Evolutionary conservation across 1,140 invertebrate species (phyloP), one percentile per base, ranked within the genome.

Genomic region (Atopsyche davidsoni): DNA sequence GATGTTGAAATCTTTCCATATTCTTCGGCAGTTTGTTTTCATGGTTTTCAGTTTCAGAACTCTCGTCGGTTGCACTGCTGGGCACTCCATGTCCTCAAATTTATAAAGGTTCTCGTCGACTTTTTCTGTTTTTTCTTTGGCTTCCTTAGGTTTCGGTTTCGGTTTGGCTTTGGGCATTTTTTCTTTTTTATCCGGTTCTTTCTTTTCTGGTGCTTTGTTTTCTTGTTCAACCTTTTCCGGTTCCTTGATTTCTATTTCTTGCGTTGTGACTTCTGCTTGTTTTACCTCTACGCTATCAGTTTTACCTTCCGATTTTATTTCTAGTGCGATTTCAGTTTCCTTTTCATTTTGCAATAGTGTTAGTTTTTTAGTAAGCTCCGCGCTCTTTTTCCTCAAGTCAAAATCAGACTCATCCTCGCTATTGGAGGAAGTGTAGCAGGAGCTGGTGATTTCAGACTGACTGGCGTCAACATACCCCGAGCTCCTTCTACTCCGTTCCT

Each of bases 1-100:
- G 31, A 63, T 43, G 58, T 76, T 77, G 59, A 81, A 79, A 19
- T 70, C 60, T 49, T 67, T 65, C 76, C 79, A 85, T 58, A 77
- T 72, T 21, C 58, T 59, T 1, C 60, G 35, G 0, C 64, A 62
- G 39, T 78, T 72, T 35, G 34, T 51, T 22, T 16, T 65, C 44
- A 28, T 62, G 22, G 41, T 18, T 45, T 47, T 46, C 35, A 19
- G 35, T 45, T 21, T 21, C 16, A n/a, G 13, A 10, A 17, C 13
- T 59, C 51, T 60, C 64, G 2, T 59, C 57, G 56, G 59, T 63
- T 39, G 17, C 40, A 51, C 45, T 47, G 46, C 3, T n/a, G n/a
- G n/a, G n/a, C n/a, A n/a, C n/a, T n/a, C n/a, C n/a, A n/a, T n/a
- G n/a, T n/a, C n/a, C n/a, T n/a, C n/a, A n/a, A n/a, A n/a, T n/a